These are phyloP conservation scores for Cygnus atratus DNA, from an alignment of 2,113 vertebrate genomes.

Conservation along the genomic window DNA sequence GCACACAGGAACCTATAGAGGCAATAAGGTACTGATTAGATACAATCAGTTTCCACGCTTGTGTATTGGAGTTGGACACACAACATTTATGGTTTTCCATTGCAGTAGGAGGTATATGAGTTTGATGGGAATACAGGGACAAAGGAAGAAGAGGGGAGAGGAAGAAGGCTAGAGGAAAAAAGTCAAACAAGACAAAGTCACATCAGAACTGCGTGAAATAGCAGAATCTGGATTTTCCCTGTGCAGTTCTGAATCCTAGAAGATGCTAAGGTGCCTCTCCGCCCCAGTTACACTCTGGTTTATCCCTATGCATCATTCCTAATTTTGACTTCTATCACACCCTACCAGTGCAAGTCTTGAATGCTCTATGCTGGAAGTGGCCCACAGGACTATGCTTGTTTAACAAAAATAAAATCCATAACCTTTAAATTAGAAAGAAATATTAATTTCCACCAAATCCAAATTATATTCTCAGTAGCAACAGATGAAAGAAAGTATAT, in stretches of 20 bases:
- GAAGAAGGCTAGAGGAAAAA: not conserved
- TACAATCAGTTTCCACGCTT: not conserved
- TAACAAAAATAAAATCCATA: not conserved
- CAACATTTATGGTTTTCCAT: not conserved
- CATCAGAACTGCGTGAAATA: not conserved
- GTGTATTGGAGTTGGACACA: not conserved
- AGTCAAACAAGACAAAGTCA: not conserved
- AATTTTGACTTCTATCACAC: not conserved
- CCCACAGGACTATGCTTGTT: not conserved
- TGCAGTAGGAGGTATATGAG: not conserved
- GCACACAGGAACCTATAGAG: not conserved
- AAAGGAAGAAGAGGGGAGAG: not conserved
- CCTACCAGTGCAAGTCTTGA: not conserved
- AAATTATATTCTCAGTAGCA: not conserved
- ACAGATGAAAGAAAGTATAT: not conserved
- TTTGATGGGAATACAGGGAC: not conserved
- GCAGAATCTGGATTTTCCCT: not conserved
- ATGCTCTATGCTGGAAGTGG: not conserved
- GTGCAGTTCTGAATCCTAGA: not conserved
- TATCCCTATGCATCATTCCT: not conserved
- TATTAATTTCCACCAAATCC: not conserved
- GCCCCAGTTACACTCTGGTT: not conserved
- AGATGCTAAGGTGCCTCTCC: not conserved
- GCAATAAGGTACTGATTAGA: not conserved
- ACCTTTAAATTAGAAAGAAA: not conserved